Percentiles rank a stretch among this genome's conserved stretches.
phyloP scores from a whole-genome alignment of 2,113 vertebrate species.

The Patagioenas fasciata region DNA sequence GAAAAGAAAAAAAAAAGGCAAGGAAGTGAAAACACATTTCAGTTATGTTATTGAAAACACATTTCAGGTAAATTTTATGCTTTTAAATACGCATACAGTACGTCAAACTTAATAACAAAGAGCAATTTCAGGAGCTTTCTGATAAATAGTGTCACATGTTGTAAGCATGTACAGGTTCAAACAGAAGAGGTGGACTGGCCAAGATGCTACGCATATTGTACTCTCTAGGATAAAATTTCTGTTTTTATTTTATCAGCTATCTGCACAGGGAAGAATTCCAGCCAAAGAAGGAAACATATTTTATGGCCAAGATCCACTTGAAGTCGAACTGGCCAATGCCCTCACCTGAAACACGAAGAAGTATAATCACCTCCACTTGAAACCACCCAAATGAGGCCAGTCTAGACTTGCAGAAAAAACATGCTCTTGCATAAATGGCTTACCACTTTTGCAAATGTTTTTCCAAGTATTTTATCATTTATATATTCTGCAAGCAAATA shows the following conservation, averaged over 20 bases:
- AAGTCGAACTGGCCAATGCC: background rate
- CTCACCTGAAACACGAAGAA: background rate
- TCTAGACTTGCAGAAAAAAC: background rate
- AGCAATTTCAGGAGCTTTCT: background rate
- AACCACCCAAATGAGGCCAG: background rate
- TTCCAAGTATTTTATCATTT: background rate
- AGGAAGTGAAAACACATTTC: background rate
- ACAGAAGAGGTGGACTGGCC: background rate
- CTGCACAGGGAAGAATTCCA: background rate
- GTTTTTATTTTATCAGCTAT: background rate
- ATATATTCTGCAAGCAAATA: background rate
- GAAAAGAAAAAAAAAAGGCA: constrained; percentile 34
- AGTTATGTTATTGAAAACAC: background rate
- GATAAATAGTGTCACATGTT: background rate
- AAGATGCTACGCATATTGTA: background rate
- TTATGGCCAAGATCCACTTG: background rate
- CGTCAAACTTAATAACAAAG: background rate
- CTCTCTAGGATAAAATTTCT: background rate
- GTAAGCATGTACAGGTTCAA: background rate
- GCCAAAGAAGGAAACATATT: background rate
- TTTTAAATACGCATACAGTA: background rate
- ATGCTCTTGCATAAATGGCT: background rate
- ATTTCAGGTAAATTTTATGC: background rate
- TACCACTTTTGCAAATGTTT: background rate
- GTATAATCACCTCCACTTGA: background rate